These are phyloP conservation scores for Euzetes globulus DNA, from an alignment of 2,888 invertebrate genomes.

Conservation along the genomic window DNA sequence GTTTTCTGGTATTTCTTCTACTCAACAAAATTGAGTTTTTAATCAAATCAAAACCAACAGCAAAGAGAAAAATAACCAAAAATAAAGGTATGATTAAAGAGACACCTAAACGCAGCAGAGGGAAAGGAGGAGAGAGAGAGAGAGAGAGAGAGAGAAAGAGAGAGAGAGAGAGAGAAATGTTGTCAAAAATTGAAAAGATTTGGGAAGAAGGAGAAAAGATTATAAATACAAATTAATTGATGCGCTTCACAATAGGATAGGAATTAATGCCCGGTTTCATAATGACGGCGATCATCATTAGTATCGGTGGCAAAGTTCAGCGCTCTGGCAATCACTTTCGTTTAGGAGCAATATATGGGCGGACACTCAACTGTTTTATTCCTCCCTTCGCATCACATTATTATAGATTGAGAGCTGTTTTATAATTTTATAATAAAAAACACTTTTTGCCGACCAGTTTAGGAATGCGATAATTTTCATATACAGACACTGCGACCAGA, in stretches of 20 bases:
- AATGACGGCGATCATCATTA: constrained; percentile 23
- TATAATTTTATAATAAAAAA: constrained; percentile 30
- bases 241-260: neutral
- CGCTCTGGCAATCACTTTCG: constrained; percentile 26
- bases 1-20: constrained; percentile 17
- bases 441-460: constrained; percentile 16
- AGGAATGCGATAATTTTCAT: constrained; percentile 18
- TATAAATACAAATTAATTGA: constrained; percentile 29
- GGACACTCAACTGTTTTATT: constrained; percentile 17
- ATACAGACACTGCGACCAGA: too few relatives aligned
- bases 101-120: too few relatives aligned
- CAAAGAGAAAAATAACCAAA: too few relatives aligned
- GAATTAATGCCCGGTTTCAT: constrained; percentile 1
- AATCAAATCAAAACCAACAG: too few relatives aligned
- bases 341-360: constrained; percentile 13
- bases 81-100: neutral
- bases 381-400: constrained; percentile 28
- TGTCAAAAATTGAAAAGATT: neutral
- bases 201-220: neutral
- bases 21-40: neutral
- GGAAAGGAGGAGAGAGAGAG: neutral
- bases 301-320: constrained; percentile 25
- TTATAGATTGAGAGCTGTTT: constrained; percentile 27
- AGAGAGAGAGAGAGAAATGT: neutral
- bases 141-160: neutral